Evolutionary conservation across 2,888 invertebrate species (phyloP), one percentile per base, ranked within the genome.

Genomic region (Latheticus oryzae): DNA sequence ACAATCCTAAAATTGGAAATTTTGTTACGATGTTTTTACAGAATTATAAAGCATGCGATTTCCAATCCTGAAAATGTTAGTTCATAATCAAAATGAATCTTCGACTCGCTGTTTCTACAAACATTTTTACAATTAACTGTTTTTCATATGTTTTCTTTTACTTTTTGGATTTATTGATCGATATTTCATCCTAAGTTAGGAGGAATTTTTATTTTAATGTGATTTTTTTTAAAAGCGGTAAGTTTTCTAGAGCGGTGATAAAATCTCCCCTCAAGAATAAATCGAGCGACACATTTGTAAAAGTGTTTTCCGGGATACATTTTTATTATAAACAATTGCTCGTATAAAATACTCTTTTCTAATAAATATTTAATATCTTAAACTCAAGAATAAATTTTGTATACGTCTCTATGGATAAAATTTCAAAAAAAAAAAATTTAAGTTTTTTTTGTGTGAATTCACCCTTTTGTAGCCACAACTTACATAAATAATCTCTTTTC

Each of bases 1-100:
- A 66, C 66, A 70, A 68, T 70, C 68, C 68, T 64, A 64, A 69
- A 72, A 72, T 72, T 70, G 65, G 62, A 68, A 69, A 69, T 70
- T 65, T 67, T 68, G 66, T 71, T 69, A 67, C 63, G 61, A 65
- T 65, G 62, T 68, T 68, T 68, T 68, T 66, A 63, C 37, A 47
- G 53, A 60, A 61, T 64, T 62, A 61, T 60, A 58, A 61, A 53
- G 51, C 51, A 53, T 30, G 48, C 55, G 52, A 48, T 58, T 57
- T 61, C 53, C 59, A 55, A 61, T 61, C 48, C 40, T 13, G 50
- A 42, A 50, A 55, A 61, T 54, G 47, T 51, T 58, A 55, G 24
- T 48, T 35, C 38, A 35, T 61, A 42, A 58, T 58, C 26, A 60
- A 42, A 57, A 53, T 53, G 33, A 30, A 35, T 23, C 4, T 26